Evolutionary conservation across 2,797 vertebrate species (phyloP), one percentile per base, ranked within the genome.

Genomic region (Coracias cyanogaster): DNA sequence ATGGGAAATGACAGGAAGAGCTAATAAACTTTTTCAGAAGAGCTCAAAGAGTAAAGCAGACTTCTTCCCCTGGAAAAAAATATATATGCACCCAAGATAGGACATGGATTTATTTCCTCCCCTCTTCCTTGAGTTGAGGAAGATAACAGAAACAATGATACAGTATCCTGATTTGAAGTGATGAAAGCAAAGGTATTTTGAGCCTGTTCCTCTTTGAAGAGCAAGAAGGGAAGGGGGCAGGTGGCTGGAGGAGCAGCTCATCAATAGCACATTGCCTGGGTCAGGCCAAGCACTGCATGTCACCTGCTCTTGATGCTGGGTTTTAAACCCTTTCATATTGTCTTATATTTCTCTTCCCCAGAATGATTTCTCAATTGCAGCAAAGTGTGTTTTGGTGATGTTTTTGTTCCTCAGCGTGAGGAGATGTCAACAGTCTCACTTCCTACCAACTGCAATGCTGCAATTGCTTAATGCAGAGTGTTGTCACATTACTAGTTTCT

Each of bases 231-330:
- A 52, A 61, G 49, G 41, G 22, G 26, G 54, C 37, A 67, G 51
- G 35, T 22, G 3, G 29, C 19, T 48, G n/a, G 45, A 80, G 37
- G 48, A 85, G 61, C 51, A 57, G n/a, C n/a, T 91, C 31, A 41
- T 24, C 60, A 10, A 8, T 4, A 67, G 31, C 35, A 39, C 1
- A 2, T 46, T 71, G 35, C 46, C 29, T 8, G 21, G 78, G 48
- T 18, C 4, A 2, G 18, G n/a, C 41, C 24, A 49, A 62, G 39
- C 3, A 3, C 37, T 82, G 64, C 1, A 0, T 22, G 9, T 41
- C 10, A 41, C 41, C 49, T 69, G 79, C 65, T 71, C 57, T 49
- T 43, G 55, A 48, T 37, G 35, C 18, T 31, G 5, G 6, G 8
- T 31, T 37, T 71, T 31, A 84, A 88, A 5, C 12, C 1, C 12